Base-by-base conservation (phyloP, 2,888 invertebrate species). In the Stomorhina lunata region DNA sequence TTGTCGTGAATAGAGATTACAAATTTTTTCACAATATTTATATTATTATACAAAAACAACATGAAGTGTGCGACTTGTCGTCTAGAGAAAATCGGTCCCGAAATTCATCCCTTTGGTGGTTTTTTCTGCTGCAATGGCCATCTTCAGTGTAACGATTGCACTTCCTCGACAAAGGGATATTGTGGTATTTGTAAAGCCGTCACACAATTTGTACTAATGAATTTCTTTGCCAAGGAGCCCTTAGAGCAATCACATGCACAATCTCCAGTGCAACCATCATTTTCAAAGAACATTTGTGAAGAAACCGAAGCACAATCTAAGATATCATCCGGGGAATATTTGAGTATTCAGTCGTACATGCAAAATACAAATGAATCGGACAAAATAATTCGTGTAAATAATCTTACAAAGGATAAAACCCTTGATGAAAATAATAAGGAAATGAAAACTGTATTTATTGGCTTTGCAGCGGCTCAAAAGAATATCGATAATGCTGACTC, bases 21-120 rank as follows among this genome's bases (percentile, higher is more conserved):
- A 34, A 50, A 50, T 17, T 27, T 63, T 12, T 20, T 37, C n/a
- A 50, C 6, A 37, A 53, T 53, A 32, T 69, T 61, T 27, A n/a
- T n/a, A 45, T 40, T 50, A 20, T 10, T 7, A 53, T 53, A 17
- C 12, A 20, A 25, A n/a, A 25, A 69, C 76, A 73, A 57, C 48
- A 85, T 85, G 85, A 81, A 85, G 53, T 85, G 85, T 78, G 63
- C 76, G 25, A 59, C 55, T 25, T 85, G 85, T 40, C 81, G 79
- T 71, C 59, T 61, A 40, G 81, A 84, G n/a, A 84, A 83, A 77
- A 84, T 85, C 40, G 77, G 75, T n/a, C 84, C 84, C 17, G 79
- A 80, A 27, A 80, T 65, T 7, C 32, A 50, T 9, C 84, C 84
- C 1, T 84, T 73, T 71, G 84, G 84, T 15, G 85, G 86, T n/a